Evolutionary conservation across 64 coral and sea anemone genomes (phyloP), one percentile per base, ranked within the genome.

Genomic region (Trachythela sp.): DNA sequence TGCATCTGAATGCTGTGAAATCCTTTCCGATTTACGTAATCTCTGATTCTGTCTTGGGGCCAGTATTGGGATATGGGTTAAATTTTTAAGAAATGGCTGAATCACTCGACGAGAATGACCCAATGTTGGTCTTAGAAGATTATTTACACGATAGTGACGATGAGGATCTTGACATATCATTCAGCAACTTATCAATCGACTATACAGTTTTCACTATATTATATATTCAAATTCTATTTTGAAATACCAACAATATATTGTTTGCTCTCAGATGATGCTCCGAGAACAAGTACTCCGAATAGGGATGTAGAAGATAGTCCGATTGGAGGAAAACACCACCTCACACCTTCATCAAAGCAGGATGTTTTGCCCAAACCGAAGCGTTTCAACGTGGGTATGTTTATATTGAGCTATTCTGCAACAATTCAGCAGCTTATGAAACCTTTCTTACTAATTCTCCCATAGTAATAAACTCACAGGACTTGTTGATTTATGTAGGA

Each of bases 1-100:
- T 84, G 87, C 87, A 86, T 92, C 17, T 88, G 48, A 42, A 92
- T 85, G 15, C 87, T 92, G 8, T 92, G 91, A 58, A 88, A 92
- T 48, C 51, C 83, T 70, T 94, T 91, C 18, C 89, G 86, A 48
- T 94, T 94, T 0, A 91, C 76, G 36, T 91, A 94, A 8, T 84
- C 85, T 18, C 31, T 85, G 43, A 64, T 88, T 91, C 36, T 77
- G 2, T 2, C 34, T 91, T 34, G 29, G 71, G 3, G 26, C 71
- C 71, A 77, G n/a, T n/a, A n/a, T n/a, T n/a, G n/a, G n/a, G n/a
- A n/a, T n/a, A n/a, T n/a, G n/a, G n/a, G n/a, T n/a, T n/a, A n/a
- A n/a, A n/a, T n/a, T n/a, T n/a, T n/a, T n/a, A n/a, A n/a, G n/a
- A n/a, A n/a, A n/a, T n/a, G n/a, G n/a, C n/a, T n/a, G n/a, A n/a